Base-by-base conservation (phyloP, 64 coral and sea anemone genomes). In the Porites lutea region DNA sequence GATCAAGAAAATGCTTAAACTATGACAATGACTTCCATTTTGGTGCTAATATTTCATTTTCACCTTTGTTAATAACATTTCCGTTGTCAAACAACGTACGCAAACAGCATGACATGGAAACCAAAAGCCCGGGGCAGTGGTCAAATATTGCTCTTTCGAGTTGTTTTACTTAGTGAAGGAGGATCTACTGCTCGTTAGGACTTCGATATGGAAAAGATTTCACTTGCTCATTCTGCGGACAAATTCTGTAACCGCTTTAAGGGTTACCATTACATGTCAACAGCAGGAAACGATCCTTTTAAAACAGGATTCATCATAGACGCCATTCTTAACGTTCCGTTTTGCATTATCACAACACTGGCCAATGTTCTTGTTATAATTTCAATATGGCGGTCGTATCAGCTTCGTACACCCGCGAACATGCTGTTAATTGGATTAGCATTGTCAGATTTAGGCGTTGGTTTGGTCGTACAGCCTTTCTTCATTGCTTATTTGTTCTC, bases 361-460 rank as follows among this genome's bases (percentile, higher is more conserved):
- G 65, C 77, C 44, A 91, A 91, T 60, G 3, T 10, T n/a, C 51
- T 83, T 20, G 71, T 91, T 48, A 70, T 83, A 13, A 21, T 91
- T 15, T 82, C 78, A 47, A 71, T 91, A 57, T 91, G 89, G 89
- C 76, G 65, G 2, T 82, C 78, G 2, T 27, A 21, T 10, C 12
- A 46, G 46, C 88, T 89, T 13, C 43, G 79, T 57, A 82, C 77
- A 0, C 89, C 79, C 12, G 21, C 78, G 21, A 83, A 71, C 20
- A 15, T 82, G 23, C 72, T 91, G 46, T 65, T 91, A 15, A 72
- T 72, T 19, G 79, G 89, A 60, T 23, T 91, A 19, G 89, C 89
- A 3, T 3, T 91, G 60, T 91, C 89, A 4, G 89, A 91, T 23
- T 16, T 91, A 12, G 89, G 89, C 0, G 78, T 91, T 45, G 89